Percentiles rank a stretch among this genome's conserved stretches.
Evolutionary conservation across 2,797 vertebrate species (phyloP).

Genomic region (Lepus oiostolus): DNA sequence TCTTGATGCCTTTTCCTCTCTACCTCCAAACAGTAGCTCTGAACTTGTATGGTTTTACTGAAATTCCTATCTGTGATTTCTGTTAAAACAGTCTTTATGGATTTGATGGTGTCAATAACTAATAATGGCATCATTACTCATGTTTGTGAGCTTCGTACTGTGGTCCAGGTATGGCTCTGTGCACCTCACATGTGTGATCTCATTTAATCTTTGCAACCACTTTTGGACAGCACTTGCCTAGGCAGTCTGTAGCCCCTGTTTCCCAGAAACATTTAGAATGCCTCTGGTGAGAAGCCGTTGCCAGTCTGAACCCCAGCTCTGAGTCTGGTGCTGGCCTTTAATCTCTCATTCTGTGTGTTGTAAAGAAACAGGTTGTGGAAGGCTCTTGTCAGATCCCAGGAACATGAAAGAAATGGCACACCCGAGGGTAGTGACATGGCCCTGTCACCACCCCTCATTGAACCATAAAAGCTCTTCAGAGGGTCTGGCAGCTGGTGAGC

Average conservation of each 20-base stretch:
- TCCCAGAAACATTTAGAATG: neutral
- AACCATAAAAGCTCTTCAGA: slow-evolving; percentile 74
- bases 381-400: slow-evolving; percentile 77
- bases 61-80: neutral
- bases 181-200: neutral
- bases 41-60: neutral
- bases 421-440: slow-evolving; percentile 70
- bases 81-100: neutral
- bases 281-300: slow-evolving; percentile 18
- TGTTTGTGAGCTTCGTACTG: neutral
- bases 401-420: slow-evolving; percentile 82
- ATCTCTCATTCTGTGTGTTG: slow-evolving; percentile 71
- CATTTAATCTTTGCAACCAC: neutral
- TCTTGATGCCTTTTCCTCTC: neutral
- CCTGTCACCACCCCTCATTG: slow-evolving; percentile 79
- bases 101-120: neutral
- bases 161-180: neutral
- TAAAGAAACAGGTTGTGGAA: slow-evolving; percentile 81
- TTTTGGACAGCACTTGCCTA: neutral
- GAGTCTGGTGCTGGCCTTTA: slow-evolving; percentile 64
- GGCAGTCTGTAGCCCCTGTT: neutral
- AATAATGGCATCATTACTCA: neutral
- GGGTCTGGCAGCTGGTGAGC: slow-evolving; percentile 77
- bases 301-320: slow-evolving; percentile 17
- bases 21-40: neutral